Percentiles rank a stretch among this genome's conserved stretches.
These are phyloP conservation scores for Struthio camelus DNA, from an alignment of 2,113 vertebrate genomes.

Conservation along the genomic window DNA sequence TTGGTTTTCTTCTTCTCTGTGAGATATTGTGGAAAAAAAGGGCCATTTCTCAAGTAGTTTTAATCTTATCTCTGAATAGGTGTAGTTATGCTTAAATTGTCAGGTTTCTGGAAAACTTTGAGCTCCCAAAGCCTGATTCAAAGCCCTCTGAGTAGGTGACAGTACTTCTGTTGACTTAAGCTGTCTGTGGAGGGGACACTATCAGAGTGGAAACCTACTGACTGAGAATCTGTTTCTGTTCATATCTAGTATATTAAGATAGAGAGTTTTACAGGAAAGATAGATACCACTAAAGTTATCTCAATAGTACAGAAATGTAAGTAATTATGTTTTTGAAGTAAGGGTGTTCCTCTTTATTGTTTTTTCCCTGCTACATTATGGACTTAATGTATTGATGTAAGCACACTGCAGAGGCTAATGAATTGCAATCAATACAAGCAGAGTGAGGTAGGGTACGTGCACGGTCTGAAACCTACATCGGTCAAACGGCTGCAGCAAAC, in stretches of 20 bases:
- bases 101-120: conserved; percentile 38
- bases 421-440: conserved; percentile 31
- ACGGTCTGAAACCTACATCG: not conserved
- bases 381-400: not conserved
- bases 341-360: not conserved
- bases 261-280: conserved; percentile 8
- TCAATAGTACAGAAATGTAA: conserved; percentile 5
- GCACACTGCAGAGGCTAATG: conserved; percentile 6
- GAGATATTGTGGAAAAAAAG: not conserved
- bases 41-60: conserved; percentile 18
- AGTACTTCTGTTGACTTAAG: conserved; percentile 37
- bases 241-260: conserved; percentile 12
- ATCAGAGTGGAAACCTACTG: not conserved
- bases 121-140: conserved; percentile 31
- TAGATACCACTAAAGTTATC: conserved; percentile 9
- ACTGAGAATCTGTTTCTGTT: not conserved
- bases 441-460: not conserved
- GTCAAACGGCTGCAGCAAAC: conserved; percentile 13
- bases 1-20: not conserved
- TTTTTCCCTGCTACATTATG: not conserved
- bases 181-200: not conserved
- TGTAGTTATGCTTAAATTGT: conserved; percentile 30
- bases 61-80: conserved; percentile 57
- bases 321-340: conserved; percentile 18
- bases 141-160: conserved; percentile 34